These are phyloP conservation scores for Atherix ibis DNA, from an alignment of 2,888 invertebrate species.

Conservation along the genomic window DNA sequence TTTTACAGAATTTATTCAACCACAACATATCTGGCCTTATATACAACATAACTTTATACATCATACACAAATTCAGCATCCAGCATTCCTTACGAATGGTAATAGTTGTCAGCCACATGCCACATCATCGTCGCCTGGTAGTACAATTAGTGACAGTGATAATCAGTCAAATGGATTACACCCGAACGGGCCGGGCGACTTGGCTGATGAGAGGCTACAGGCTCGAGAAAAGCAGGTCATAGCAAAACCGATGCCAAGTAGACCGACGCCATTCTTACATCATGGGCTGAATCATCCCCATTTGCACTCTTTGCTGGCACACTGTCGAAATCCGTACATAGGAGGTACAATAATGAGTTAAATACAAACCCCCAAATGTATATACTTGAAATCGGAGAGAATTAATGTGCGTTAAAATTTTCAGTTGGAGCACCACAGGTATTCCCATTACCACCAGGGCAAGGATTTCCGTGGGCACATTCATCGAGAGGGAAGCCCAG, in stretches of 20 bases:
- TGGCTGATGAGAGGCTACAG: constrained; percentile 21
- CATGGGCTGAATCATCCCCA: constrained; percentile 65
- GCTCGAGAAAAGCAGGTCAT: constrained; percentile 35
- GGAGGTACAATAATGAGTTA: constrained; percentile 39
- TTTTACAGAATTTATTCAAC: constrained; percentile 32
- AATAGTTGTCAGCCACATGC: constrained; percentile 34
- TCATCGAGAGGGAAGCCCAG: constrained; percentile 84
- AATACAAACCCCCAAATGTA: background rate
- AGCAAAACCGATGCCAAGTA: constrained; percentile 73
- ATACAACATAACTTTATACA: constrained; percentile 35
- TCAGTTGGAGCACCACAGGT: constrained; percentile 39
- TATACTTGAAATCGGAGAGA: constrained; percentile 3
- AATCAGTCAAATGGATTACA: constrained; percentile 22
- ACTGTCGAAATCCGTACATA: constrained; percentile 72
- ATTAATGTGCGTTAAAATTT: background rate
- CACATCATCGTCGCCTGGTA: constrained; percentile 33
- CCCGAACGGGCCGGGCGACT: constrained; percentile 10
- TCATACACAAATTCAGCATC: constrained; percentile 30
- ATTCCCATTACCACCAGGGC: constrained; percentile 42
- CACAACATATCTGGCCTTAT: constrained; percentile 36
- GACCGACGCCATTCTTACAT: constrained; percentile 45
- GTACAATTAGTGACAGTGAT: constrained; percentile 34
- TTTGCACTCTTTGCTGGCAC: constrained; percentile 65
- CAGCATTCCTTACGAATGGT: constrained; percentile 27
- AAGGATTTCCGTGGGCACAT: constrained; percentile 75